These are phyloP conservation scores for Manacus vitellinus DNA, from an alignment of 2,113 vertebrate species.

Conservation along the genomic window DNA sequence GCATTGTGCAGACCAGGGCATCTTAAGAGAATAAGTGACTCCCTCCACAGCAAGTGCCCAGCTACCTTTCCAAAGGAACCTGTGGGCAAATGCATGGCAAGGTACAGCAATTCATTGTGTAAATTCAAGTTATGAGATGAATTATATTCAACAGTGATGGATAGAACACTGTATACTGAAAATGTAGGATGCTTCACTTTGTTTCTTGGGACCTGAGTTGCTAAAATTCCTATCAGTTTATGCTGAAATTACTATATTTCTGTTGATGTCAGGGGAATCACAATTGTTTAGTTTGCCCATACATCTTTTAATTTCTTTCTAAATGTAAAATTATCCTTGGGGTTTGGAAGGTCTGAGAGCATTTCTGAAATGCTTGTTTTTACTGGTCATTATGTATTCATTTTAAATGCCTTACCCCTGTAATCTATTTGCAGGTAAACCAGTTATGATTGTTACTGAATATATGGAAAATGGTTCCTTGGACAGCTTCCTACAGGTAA, in stretches of 20 bases:
- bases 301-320: not conserved
- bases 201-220: not conserved
- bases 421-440: slow-evolving; percentile 79
- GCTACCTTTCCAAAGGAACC: not conserved
- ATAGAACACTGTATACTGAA: not conserved
- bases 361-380: not conserved
- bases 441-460: slow-evolving; percentile 91
- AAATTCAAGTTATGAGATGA: not conserved
- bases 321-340: not conserved
- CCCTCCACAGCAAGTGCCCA: not conserved
- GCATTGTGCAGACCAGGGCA: not conserved
- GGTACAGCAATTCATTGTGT: not conserved
- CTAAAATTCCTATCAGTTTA: not conserved
- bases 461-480: slow-evolving; percentile 92
- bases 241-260: not conserved
- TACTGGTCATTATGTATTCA: not conserved
- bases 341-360: not conserved
- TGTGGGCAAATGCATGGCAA: not conserved
- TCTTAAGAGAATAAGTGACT: not conserved
- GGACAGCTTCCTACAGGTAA: slow-evolving; percentile 88
- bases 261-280: not conserved
- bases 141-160: not conserved
- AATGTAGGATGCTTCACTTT: not conserved
- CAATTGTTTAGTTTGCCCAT: not conserved
- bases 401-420: not conserved